A percentile compares a stretch with the other conserved stretches of the same genome.
Evolutionary conservation across 2,797 vertebrate genomes (phyloP).

Genomic region (Pipistrellus nathusii): DNA sequence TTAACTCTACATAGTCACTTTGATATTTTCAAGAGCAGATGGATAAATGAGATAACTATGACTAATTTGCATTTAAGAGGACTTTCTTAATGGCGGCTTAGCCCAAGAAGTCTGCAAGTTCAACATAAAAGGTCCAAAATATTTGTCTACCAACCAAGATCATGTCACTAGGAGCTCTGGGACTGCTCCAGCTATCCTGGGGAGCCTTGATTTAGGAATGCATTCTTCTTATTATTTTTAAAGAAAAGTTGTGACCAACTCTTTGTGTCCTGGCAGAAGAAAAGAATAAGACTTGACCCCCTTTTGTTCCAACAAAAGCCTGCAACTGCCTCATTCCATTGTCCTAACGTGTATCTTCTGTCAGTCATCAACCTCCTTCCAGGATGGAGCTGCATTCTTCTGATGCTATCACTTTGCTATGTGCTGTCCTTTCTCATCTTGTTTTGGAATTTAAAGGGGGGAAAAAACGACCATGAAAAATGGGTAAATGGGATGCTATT

Average conservation of each 20-base stretch:
- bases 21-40: constrained; percentile 31
- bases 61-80: constrained; percentile 59
- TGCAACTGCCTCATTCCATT: constrained; percentile 44
- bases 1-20: background rate
- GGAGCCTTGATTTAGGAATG: constrained; percentile 63
- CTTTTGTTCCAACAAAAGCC: constrained; percentile 63
- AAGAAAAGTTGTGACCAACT: constrained; percentile 64
- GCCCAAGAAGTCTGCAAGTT: constrained; percentile 7
- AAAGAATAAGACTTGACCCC: constrained; percentile 68
- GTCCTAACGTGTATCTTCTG: constrained; percentile 65
- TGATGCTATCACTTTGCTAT: constrained; percentile 48
- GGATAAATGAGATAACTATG: background rate
- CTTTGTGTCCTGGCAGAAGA: constrained; percentile 59
- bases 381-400: constrained; percentile 63
- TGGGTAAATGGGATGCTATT: constrained; percentile 76
- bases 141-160: constrained; percentile 24
- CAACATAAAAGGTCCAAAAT: constrained; percentile 53
- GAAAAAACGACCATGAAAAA: constrained; percentile 72
- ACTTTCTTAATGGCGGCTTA: constrained; percentile 29
- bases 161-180: background rate
- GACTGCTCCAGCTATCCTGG: background rate
- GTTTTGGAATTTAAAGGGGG: constrained; percentile 64
- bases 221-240: constrained; percentile 56
- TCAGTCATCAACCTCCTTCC: constrained; percentile 69
- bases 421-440: constrained; percentile 70